phyloP scores from a whole-genome alignment of 2,888 invertebrate species.

The Miltochrista miniata region DNA sequence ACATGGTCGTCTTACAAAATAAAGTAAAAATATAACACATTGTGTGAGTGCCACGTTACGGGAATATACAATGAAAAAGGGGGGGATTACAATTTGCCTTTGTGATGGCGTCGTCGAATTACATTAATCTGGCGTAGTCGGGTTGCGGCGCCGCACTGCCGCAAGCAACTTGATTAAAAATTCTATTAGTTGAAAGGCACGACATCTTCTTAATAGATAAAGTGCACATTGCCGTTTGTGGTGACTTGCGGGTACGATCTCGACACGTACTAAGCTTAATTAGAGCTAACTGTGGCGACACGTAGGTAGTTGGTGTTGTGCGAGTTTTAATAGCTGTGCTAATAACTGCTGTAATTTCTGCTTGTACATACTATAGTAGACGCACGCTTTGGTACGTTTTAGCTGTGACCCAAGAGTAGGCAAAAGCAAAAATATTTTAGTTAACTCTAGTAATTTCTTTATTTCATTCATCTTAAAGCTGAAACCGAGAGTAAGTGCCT shows the following conservation, averaged over 20 bases:
- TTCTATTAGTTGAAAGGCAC: conserved; percentile 82
- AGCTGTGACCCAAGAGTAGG: too few relatives aligned
- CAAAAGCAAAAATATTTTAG: too few relatives aligned
- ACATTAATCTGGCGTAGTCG: conserved; percentile 79
- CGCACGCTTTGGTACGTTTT: background rate
- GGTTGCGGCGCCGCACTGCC: conserved; percentile 60
- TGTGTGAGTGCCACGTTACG: conserved; percentile 67
- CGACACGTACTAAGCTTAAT: conserved; percentile 33
- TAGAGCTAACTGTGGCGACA: conserved; percentile 26
- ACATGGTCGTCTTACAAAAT: conserved; percentile 45
- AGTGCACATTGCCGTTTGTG: conserved; percentile 61
- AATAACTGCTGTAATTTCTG: background rate
- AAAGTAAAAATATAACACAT: conserved; percentile 65
- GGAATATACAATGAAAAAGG: conserved; percentile 70
- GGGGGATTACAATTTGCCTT: conserved; percentile 82
- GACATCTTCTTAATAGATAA: conserved; percentile 77
- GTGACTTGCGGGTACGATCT: conserved; percentile 43
- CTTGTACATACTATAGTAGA: background rate
- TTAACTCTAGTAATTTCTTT: too few relatives aligned
- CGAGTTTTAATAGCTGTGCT: conserved; percentile 1
- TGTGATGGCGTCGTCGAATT: conserved; percentile 81
- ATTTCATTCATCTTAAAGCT: too few relatives aligned
- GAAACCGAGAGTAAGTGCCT: too few relatives aligned
- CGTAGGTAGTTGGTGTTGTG: conserved; percentile 10
- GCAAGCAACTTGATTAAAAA: conserved; percentile 82